Base-by-base conservation (phyloP, 2,113 vertebrate species). In the Lophotis ruficrista region DNA sequence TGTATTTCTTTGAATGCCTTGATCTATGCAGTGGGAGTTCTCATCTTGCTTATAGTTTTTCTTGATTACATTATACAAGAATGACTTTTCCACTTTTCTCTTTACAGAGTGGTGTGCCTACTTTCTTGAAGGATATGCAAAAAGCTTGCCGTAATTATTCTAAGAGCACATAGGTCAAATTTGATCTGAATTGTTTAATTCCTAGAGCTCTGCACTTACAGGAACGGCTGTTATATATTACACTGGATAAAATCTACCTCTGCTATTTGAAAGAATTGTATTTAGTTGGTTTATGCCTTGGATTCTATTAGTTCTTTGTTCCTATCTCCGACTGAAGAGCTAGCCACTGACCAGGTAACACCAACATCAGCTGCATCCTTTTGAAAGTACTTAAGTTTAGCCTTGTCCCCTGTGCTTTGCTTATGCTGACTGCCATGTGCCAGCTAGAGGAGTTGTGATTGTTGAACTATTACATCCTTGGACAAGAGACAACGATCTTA, bases 51-150 rank as follows among this genome's bases (percentile, higher is more conserved):
- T 89, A 31, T 13, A 38, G 10, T 60, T 89, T 77, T 38, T 83
- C 57, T 38, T 83, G 23, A 51, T 53, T 86, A 37, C 18, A 30
- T 81, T 18, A 61, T n/a, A 10, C 37, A 69, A 35, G 7, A 62
- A 69, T 92, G 80, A 93, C 57, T 93, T 61, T n/a, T 90, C 61
- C 57, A 14, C 48, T 54, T 85, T 81, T 97, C 83, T 94, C 60
- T 77, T 94, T 92, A 54, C 98, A 99, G 99, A 99, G 84, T 7
- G 99, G 99, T 4, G 98, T 99, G 33, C 99, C 99, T 45, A 95
- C 91, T 58, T 99, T 99, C 96, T 87, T 99, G 62, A 98, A 97
- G 5, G 98, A 99, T 95, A 96, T 99, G 97, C 97, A 98, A 75
- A 98, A 98, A 92, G 99, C 99, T 90, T 99, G 99, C 94, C 69